phyloP scores from a whole-genome alignment of 2,797 vertebrate genomes.

The Chloroceryle amazona region DNA sequence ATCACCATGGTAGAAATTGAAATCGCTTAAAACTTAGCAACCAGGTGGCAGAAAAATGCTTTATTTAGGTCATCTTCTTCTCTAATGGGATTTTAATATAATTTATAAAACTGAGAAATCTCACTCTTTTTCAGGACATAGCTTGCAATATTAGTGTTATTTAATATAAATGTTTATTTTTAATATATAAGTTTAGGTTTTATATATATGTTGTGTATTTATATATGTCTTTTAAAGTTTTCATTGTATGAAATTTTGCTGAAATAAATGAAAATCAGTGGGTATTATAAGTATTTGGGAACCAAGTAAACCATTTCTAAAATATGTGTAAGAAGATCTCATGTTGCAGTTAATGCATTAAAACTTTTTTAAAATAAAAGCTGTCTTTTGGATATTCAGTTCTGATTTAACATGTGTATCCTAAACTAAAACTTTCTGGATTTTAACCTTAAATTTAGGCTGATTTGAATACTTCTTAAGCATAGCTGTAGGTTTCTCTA shows the following conservation, averaged over 20 bases:
- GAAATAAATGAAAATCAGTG: constrained; percentile 32
- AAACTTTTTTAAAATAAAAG: not conserved
- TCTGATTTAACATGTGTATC: not conserved
- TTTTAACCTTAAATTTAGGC: not conserved
- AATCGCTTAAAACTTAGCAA: not conserved
- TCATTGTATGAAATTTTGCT: constrained; percentile 30
- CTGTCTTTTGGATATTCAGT: not conserved
- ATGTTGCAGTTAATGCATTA: not conserved
- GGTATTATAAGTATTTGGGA: not conserved
- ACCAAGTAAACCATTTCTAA: not conserved
- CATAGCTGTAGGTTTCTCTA: not conserved
- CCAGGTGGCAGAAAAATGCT: not conserved
- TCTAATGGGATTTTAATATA: constrained; percentile 31
- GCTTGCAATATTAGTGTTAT: not conserved
- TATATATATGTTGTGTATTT: not conserved
- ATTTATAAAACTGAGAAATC: constrained; percentile 35
- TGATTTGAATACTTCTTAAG: not conserved
- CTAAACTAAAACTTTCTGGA: not conserved
- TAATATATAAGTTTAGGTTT: not conserved
- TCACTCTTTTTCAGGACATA: not conserved
- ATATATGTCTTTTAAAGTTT: constrained; percentile 1
- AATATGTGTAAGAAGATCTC: not conserved
- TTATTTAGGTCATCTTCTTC: constrained; percentile 46
- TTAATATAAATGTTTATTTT: not conserved
- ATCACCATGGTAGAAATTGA: not conserved